Conservation (phyloP, 2,113 vertebrate genomes). For the Oenanthe oenanthe region DNA sequence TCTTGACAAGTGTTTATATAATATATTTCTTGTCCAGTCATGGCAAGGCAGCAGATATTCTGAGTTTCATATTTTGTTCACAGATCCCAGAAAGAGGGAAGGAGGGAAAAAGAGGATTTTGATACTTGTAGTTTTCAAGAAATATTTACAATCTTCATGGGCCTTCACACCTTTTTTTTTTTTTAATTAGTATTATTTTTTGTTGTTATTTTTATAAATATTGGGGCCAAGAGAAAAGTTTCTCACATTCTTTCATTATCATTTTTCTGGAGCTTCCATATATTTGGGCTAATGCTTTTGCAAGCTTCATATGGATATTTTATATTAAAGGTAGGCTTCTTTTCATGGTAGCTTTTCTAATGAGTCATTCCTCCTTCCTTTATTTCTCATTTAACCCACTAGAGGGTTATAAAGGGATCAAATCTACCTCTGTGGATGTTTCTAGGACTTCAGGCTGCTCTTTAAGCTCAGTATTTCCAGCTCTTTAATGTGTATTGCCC, state of each 20-base stretch:
- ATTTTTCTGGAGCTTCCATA: neutral
- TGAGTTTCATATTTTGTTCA: neutral
- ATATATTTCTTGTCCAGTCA: neutral
- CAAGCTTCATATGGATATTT: neutral
- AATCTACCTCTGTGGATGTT: neutral
- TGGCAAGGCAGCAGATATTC: neutral
- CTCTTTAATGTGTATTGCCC: neutral
- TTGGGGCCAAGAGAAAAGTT: neutral
- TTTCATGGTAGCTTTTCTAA: neutral
- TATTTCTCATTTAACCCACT: neutral
- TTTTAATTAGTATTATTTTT: neutral
- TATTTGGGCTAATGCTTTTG: neutral
- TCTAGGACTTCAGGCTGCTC: neutral
- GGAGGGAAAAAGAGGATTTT: fast-evolving
- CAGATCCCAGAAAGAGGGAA: neutral
- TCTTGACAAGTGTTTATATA: neutral
- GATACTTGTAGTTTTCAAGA: neutral
- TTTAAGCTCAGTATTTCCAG: neutral
- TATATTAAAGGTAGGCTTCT: neutral
- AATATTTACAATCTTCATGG: neutral
- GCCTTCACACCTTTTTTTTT: fast-evolving
- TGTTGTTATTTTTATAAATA: neutral
- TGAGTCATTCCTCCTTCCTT: neutral
- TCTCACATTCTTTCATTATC: neutral
- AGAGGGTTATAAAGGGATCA: neutral